Conservation (phyloP, 2,113 vertebrate species). For the Heteronetta atricapilla region DNA sequence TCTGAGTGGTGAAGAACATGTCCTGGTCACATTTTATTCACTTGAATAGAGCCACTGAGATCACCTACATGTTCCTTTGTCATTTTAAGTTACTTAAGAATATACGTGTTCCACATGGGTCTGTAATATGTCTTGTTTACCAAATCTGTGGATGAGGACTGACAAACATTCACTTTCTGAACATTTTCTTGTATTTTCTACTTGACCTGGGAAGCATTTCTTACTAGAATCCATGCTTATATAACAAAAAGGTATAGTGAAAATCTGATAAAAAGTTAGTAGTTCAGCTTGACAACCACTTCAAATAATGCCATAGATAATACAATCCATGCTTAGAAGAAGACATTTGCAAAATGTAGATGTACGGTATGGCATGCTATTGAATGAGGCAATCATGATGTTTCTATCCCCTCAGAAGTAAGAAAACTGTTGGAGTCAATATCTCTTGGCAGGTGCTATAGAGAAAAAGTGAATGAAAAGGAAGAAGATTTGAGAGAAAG, state of each 20-base stretch:
- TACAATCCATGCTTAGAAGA: neutral
- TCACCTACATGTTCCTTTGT: neutral
- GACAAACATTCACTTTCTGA: neutral
- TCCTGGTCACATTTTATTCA: neutral
- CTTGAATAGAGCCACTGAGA: neutral
- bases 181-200: neutral
- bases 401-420: neutral
- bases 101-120: fast-evolving
- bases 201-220: neutral
- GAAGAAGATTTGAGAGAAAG: slow-evolving; percentile 34
- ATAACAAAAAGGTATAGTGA: neutral
- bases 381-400: neutral
- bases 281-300: neutral
- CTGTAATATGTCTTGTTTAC: fast-evolving
- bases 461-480: slow-evolving; percentile 19
- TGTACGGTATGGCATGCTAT: neutral
- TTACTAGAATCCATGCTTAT: neutral
- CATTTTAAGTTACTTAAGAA: neutral
- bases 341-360: neutral
- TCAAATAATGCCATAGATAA: neutral
- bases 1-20: neutral
- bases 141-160: neutral
- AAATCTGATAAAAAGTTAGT: neutral
- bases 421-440: slow-evolving; percentile 28
- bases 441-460: slow-evolving; percentile 5